Evolutionary conservation across 2,888 invertebrate species (phyloP).

Genomic region (Lasioglossum morio): DNA sequence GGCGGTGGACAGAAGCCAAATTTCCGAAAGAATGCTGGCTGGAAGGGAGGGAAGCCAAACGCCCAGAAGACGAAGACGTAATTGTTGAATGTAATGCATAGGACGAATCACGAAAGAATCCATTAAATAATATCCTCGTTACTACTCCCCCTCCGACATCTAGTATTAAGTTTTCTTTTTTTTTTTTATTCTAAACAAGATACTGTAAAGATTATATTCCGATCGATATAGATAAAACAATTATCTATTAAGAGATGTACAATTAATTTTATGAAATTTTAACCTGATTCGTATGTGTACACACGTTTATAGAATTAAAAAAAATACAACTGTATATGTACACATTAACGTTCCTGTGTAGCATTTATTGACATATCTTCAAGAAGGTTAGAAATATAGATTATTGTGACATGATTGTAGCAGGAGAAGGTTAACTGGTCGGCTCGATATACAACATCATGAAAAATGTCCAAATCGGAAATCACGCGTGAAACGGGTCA

Average conservation of each 20-base stretch:
- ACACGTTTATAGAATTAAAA: neutral
- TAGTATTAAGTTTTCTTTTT: conserved; percentile 56
- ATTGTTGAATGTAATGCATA: conserved; percentile 40
- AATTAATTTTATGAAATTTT: conserved; percentile 13
- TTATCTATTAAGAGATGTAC: conserved; percentile 28
- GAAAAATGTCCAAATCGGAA: conserved; percentile 40
- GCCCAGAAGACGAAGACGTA: conserved; percentile 31
- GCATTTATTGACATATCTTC: conserved; percentile 4
- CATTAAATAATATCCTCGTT: conserved; percentile 25
- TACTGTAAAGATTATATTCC: conserved; percentile 28
- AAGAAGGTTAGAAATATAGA: neutral
- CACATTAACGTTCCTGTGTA: neutral
- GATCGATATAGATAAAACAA: conserved; percentile 36
- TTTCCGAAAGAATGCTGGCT: conserved; percentile 14
- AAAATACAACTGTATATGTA: conserved; percentile 9
- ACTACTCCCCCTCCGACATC: conserved; percentile 15
- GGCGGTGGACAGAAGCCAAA: conserved; percentile 80
- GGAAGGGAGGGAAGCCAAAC: conserved; percentile 37
- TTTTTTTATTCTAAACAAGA: conserved; percentile 46
- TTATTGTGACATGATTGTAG: neutral
- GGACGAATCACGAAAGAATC: conserved; percentile 24
- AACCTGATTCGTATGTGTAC: neutral
- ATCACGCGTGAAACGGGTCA: conserved; percentile 20
- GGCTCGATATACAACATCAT: neutral
- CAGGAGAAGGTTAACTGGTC: conserved; percentile 28